Base-by-base conservation (phyloP, 2,797 vertebrate species). In the Adelosebastes latens region DNA sequence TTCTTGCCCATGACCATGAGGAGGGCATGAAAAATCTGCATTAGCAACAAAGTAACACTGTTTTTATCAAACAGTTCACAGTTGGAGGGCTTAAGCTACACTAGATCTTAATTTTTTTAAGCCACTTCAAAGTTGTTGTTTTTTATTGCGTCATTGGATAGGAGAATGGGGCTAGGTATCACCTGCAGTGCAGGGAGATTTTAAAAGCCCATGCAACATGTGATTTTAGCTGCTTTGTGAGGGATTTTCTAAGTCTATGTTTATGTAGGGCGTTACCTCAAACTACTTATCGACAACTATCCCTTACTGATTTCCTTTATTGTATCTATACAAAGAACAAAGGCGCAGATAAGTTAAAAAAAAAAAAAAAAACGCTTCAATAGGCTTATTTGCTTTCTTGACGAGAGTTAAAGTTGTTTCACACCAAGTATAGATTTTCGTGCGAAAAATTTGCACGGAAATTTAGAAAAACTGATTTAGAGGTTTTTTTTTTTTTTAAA, bases 1-100 rank as follows among this genome's bases (percentile, higher is more conserved):
- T 72, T 78, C 14, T 4, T 22, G 27, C 46, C 36, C 24, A 1
- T 67, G 74, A 68, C 67, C 34, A 3, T 4, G 34, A 87, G 36
- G 53, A 77, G 62, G 31, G 2, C 14, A 36, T 72, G 53, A 73
- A 55, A 36, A 66, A 81, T 84, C 53, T 7, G 64, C 34, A 62
- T 62, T 59, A 64, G 64, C 10, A 8, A 86, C 66, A 62, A 73
- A 85, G 25, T 22, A 42, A 65, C 34, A 61, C 62, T 27, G 56
- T 72, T 69, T 81, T 63, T 56, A 72, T 72, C 71, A 42, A 32
- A 36, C 31, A 5, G 34, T 27, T 75, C 52, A 64, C 60, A 75
- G 61, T 27, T n/a, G 7, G 32, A 75, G 58, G 24, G 22, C 34
- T 74, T 22, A 20, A 67, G 69, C 53, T 22, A 58, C 55, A 42